phyloP scores from a whole-genome alignment of 1,140 invertebrate genomes.

The Gonatopus flavifemur region DNA sequence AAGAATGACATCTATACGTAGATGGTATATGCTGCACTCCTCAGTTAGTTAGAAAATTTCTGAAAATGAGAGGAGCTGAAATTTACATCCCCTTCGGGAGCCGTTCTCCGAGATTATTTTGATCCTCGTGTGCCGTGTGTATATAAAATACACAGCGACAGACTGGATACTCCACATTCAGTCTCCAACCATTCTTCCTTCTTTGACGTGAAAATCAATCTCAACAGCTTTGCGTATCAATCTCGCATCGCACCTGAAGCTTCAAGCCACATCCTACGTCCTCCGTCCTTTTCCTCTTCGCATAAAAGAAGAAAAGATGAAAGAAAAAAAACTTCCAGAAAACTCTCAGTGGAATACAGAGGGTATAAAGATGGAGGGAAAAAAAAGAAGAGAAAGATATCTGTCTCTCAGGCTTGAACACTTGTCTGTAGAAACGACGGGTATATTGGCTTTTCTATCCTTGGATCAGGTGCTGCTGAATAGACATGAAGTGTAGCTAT shows the following conservation, averaged over 20 bases:
- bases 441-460: conserved; percentile 15
- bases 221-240: conserved; percentile 35
- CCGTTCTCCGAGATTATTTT: no score
- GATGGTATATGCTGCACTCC: no score
- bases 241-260: conserved; percentile 32
- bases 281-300: no score
- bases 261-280: conserved; percentile 7
- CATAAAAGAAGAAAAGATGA: no score
- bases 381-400: conserved; percentile 1
- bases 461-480: not conserved
- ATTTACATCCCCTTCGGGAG: no score
- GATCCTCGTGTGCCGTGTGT: no score
- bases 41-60: no score
- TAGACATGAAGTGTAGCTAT: no score
- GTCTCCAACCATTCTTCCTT: conserved; percentile 12
- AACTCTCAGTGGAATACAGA: conserved; percentile 11
- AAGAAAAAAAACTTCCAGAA: conserved; percentile 9
- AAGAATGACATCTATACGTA: no score
- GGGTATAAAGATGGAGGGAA: conserved; percentile 3
- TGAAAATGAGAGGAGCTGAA: no score
- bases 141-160: no score
- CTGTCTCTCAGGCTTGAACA: conserved; percentile 3
- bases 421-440: conserved; percentile 11
- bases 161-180: no score
- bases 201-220: conserved; percentile 32